Evolutionary conservation across 2,113 vertebrate species (phyloP).

Genomic region (Callaeas wilsoni): DNA sequence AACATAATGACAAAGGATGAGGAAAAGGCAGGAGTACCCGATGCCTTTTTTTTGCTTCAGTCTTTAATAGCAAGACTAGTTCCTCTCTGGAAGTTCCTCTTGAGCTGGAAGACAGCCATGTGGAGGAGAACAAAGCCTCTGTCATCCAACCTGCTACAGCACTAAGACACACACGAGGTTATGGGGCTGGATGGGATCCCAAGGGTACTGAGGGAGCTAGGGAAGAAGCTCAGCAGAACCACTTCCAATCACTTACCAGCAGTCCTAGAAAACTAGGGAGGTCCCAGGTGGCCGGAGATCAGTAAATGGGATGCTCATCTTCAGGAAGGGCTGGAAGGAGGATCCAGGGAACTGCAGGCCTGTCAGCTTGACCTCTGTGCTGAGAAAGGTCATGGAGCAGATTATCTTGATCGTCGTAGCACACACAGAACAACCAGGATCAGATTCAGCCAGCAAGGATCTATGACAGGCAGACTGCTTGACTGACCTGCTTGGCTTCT

Average conservation of each 20-base stretch:
- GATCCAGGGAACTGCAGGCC: not conserved
- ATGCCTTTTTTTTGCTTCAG: not conserved
- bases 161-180: not conserved
- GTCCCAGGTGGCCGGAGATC: not conserved
- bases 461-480: not conserved
- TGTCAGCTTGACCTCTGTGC: not conserved
- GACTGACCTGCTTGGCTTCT: not conserved
- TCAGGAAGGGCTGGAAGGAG: not conserved
- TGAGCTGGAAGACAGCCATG: not conserved
- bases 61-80: not conserved
- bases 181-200: not conserved
- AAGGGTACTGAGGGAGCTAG: not conserved
- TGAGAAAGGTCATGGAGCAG: not conserved
- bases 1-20: not conserved
- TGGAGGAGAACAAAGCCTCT: not conserved
- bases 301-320: not conserved
- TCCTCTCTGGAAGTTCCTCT: not conserved
- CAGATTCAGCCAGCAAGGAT: not conserved
- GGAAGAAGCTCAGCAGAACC: not conserved
- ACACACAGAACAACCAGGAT: not conserved
- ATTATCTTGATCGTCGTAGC: not conserved
- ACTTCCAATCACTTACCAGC: not conserved
- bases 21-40: not conserved
- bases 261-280: not conserved
- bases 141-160: not conserved